Conservation (phyloP, 2,113 vertebrate species). For the Triplophysa tibetana region DNA sequence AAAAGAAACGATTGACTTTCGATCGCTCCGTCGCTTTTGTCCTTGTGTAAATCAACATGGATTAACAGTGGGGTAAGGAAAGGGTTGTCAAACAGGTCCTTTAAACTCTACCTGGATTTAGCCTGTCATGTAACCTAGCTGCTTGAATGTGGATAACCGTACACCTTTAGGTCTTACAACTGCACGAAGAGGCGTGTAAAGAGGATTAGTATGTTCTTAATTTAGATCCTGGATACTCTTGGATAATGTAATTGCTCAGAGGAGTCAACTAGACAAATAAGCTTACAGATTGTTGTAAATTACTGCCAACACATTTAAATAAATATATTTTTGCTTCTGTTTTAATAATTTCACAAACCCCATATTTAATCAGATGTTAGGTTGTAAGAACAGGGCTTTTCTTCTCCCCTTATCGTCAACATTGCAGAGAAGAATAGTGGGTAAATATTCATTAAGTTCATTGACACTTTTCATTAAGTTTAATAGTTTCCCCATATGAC, state of each 20-base stretch:
- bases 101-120: constrained; percentile 21
- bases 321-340: no score
- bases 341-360: background rate
- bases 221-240: constrained; percentile 22
- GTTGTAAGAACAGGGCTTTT: background rate
- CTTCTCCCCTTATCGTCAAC: background rate
- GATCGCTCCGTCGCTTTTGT: background rate
- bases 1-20: background rate
- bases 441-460: background rate
- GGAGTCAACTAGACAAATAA: background rate
- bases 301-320: no score
- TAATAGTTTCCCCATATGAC: background rate
- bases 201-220: constrained; percentile 20
- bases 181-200: constrained; percentile 5
- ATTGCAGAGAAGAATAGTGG: background rate
- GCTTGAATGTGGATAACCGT: constrained; percentile 31
- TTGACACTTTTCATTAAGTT: background rate
- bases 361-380: background rate
- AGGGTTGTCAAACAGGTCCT: background rate
- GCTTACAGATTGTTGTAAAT: background rate
- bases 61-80: constrained; percentile 9
- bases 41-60: background rate
- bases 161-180: constrained; percentile 4
- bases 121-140: constrained; percentile 19
- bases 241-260: background rate